These are phyloP conservation scores for Microcebus murinus DNA, from an alignment of 2,113 vertebrate genomes.

Conservation along the genomic window DNA sequence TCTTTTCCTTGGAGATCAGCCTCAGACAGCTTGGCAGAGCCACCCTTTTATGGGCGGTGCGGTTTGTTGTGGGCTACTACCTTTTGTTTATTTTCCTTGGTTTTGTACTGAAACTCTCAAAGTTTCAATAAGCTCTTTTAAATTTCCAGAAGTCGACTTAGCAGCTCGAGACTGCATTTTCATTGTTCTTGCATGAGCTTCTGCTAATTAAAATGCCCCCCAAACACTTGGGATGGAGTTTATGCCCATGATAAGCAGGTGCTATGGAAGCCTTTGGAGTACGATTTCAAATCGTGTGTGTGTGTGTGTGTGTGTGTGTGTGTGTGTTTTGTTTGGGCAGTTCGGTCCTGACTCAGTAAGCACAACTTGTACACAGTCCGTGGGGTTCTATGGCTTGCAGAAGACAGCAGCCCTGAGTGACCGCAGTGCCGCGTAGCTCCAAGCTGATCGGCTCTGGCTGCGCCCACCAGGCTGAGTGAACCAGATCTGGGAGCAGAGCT, in stretches of 20 bases:
- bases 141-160: neutral
- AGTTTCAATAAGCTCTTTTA: neutral
- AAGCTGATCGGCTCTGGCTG: neutral
- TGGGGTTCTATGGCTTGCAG: neutral
- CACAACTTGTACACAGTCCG: neutral
- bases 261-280: too few species aligned
- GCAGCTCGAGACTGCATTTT: neutral
- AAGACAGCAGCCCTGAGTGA: rapidly evolving
- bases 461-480: rapidly evolving
- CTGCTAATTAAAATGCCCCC: neutral
- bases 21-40: neutral
- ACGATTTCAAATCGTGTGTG: neutral
- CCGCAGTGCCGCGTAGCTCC: rapidly evolving
- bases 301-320: too few species aligned
- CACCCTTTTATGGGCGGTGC: rapidly evolving
- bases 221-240: neutral
- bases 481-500: too few species aligned
- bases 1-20: neutral
- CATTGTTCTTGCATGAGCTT: neutral
- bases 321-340: rapidly evolving
- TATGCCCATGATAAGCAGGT: neutral
- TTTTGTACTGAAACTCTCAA: neutral
- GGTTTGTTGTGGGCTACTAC: rapidly evolving
- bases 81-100: neutral
- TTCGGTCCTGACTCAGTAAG: neutral